Evolutionary conservation across 2,888 invertebrate genomes (phyloP).

Genomic region (Galerucella nymphaeae): DNA sequence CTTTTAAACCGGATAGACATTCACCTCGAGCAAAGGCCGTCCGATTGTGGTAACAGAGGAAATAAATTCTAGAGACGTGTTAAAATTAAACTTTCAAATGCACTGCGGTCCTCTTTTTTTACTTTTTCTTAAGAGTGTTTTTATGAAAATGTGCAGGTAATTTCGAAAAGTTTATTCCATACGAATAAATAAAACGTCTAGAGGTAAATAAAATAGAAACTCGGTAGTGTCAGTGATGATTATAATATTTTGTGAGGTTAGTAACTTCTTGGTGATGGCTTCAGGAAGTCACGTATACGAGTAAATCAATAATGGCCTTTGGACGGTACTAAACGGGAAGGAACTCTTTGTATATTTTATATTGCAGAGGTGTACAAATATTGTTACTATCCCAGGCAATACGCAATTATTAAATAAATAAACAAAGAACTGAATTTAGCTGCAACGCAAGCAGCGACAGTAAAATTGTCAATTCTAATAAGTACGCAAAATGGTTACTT

Average conservation of each 20-base stretch:
- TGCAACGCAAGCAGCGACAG: too few relatives aligned
- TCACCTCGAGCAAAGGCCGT: constrained; percentile 1
- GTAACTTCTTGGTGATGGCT: constrained; percentile 8
- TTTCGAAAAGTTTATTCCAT: constrained; percentile 3
- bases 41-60: constrained; percentile 2
- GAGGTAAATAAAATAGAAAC: neutral
- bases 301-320: constrained; percentile 7
- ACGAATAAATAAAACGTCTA: neutral
- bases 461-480: too few relatives aligned
- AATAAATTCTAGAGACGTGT: constrained; percentile 5
- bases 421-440: neutral
- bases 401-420: neutral
- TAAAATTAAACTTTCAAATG: constrained; percentile 10
- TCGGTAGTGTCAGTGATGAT: neutral
- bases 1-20: constrained; percentile 3
- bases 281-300: constrained; percentile 5
- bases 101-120: constrained; percentile 10
- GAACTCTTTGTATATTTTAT: neutral
- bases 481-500: too few relatives aligned
- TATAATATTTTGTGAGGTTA: constrained; percentile 2
- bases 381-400: neutral
- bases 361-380: constrained; percentile 1
- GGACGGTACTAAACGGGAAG: constrained; percentile 9
- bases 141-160: constrained; percentile 8
- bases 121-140: neutral